Conservation (phyloP, 2,113 vertebrate genomes). For the Phaethornis superciliosus region DNA sequence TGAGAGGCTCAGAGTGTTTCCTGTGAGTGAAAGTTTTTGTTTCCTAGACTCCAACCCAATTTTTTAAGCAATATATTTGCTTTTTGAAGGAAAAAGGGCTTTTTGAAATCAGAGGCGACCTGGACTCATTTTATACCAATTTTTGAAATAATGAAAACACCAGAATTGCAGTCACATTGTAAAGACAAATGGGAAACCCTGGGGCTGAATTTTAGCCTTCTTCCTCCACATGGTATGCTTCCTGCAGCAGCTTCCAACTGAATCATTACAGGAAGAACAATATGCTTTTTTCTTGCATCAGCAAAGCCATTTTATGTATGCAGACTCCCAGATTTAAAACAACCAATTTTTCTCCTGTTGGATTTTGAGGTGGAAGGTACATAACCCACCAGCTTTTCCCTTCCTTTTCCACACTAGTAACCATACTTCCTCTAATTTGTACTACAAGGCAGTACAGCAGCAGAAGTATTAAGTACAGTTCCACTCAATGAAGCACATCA, state of each 20-base stretch:
- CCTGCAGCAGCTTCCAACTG: constrained; percentile 34
- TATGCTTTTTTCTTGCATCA: constrained; percentile 48
- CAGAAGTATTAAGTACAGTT: not conserved
- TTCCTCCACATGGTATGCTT: constrained; percentile 48
- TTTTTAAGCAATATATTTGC: constrained; percentile 3
- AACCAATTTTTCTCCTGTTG: not conserved
- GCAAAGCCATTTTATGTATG: constrained; percentile 32
- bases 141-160: constrained; percentile 47
- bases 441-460: not conserved
- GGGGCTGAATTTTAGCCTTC: constrained; percentile 11
- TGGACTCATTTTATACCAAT: not conserved
- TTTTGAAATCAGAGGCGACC: not conserved
- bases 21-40: not conserved
- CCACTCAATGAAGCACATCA: constrained; percentile 11
- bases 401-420: not conserved
- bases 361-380: constrained; percentile 14
- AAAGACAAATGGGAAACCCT: constrained; percentile 47
- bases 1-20: not conserved
- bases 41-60: not conserved
- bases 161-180: constrained; percentile 39
- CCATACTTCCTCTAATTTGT: not conserved
- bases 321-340: constrained; percentile 10
- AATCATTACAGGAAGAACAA: constrained; percentile 31
- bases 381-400: not conserved
- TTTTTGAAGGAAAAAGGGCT: not conserved